Percentiles rank a stretch among this genome's conserved stretches.
Evolutionary conservation across 2,113 vertebrate species (phyloP).

Genomic region (Speoplatyrhinus poulsoni): DNA sequence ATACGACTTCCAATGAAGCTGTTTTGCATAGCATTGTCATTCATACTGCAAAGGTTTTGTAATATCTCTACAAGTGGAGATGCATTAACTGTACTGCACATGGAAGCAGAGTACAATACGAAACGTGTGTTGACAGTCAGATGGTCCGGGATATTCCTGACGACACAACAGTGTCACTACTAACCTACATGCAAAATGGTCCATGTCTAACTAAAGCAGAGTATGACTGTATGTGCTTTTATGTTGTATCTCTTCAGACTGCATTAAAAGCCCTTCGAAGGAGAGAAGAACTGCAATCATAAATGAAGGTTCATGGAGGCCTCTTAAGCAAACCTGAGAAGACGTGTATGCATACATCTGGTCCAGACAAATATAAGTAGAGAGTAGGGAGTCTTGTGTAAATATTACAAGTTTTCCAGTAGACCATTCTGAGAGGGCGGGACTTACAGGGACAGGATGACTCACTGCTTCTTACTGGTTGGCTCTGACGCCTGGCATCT

Average conservation of each 20-base stretch:
- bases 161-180: no score
- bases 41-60: neutral
- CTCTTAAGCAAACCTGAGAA: no score
- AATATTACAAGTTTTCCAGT: slow-evolving; percentile 26
- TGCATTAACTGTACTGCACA: no score
- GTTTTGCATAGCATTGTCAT: neutral
- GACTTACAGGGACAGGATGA: slow-evolving; percentile 55
- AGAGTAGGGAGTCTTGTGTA: slow-evolving; percentile 37
- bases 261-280: neutral
- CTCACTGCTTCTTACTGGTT: slow-evolving; percentile 57
- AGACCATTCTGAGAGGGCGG: slow-evolving; percentile 51
- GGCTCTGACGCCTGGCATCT: slow-evolving; percentile 60
- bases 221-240: no score
- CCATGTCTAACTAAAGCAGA: no score
- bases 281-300: neutral
- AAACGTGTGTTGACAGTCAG: no score
- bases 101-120: no score
- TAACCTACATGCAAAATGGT: no score
- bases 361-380: slow-evolving; percentile 41
- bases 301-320: no score
- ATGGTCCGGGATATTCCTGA: no score
- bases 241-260: neutral
- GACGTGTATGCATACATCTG: no score
- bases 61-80: no score
- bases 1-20: slow-evolving; percentile 27